phyloP scores from a whole-genome alignment of 2,113 vertebrate genomes.

The Limanda limanda region DNA sequence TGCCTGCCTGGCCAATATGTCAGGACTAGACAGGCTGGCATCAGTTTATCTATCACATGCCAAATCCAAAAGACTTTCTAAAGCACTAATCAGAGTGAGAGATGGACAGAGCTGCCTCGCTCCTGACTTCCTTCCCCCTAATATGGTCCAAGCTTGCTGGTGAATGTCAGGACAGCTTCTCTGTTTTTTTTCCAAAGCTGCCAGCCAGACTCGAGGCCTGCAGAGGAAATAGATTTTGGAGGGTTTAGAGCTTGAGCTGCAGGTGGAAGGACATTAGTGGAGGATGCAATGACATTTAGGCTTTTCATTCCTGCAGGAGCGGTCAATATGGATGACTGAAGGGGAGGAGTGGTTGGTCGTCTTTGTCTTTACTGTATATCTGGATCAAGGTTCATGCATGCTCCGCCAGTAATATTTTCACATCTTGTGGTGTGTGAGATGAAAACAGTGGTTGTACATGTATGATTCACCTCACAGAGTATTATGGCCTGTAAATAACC shows the following conservation, averaged over 20 bases:
- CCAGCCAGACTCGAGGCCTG: conserved; percentile 21
- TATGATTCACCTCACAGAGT: conserved; percentile 8
- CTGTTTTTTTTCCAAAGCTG: conserved; percentile 20
- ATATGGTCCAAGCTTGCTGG: conserved; percentile 39
- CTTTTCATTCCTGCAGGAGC: conserved; percentile 16
- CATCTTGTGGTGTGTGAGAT: not conserved
- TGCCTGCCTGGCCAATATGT: conserved; percentile 55
- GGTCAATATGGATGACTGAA: conserved; percentile 15
- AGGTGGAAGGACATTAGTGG: conserved; percentile 32
- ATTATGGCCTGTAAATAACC: not conserved
- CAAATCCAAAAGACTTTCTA: conserved; percentile 48
- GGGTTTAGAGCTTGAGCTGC: conserved; percentile 17
- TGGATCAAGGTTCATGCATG: not conserved
- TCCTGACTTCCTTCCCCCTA: conserved; percentile 34
- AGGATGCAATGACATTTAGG: conserved; percentile 39
- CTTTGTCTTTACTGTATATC: not conserved
- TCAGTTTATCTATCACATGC: conserved; percentile 46
- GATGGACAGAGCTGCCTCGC: conserved; percentile 34
- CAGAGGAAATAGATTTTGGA: conserved; percentile 44
- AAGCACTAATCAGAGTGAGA: conserved; percentile 59
- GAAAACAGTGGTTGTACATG: not conserved
- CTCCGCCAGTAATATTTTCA: not conserved
- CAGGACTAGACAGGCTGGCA: conserved; percentile 59
- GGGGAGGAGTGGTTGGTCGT: not conserved
- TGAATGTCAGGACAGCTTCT: conserved; percentile 36